Evolutionary conservation across 1,140 invertebrate genomes (phyloP).

Genomic region (Homalodisca vitripennis): DNA sequence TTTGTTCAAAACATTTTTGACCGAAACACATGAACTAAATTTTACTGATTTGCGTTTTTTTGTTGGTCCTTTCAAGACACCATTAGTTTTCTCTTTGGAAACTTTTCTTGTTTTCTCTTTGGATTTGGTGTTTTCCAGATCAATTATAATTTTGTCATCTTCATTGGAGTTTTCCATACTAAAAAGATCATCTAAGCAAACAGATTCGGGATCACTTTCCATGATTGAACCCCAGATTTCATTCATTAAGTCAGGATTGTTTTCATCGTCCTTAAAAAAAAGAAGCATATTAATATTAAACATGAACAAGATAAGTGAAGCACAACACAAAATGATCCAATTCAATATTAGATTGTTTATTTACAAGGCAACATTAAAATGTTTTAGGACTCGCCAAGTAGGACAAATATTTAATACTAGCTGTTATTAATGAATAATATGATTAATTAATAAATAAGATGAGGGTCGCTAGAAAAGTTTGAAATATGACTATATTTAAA

Average conservation of each 20-base stretch:
- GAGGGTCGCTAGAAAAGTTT: no score
- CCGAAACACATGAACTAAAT: not conserved
- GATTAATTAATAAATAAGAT: no score
- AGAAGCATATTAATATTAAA: no score
- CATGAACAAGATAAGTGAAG: no score
- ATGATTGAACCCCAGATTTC: not conserved
- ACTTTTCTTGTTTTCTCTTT: not conserved
- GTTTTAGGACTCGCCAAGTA: no score
- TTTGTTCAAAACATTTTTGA: slow-evolving; percentile 3
- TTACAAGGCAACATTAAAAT: no score
- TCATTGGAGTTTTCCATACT: not conserved
- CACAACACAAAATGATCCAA: no score
- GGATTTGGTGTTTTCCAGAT: not conserved
- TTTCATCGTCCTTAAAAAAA: no score
- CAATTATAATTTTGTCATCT: not conserved
- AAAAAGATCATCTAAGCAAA: not conserved
- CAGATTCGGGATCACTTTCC: not conserved
- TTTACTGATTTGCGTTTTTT: not conserved
- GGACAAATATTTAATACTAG: no score
- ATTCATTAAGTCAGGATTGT: not conserved
- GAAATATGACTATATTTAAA: no score
- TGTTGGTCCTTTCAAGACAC: not conserved
- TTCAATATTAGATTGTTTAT: no score
- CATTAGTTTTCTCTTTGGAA: not conserved
- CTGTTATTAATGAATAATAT: no score